phyloP scores from a whole-genome alignment of 2,888 invertebrate genomes.

The Papilio elwesi region DNA sequence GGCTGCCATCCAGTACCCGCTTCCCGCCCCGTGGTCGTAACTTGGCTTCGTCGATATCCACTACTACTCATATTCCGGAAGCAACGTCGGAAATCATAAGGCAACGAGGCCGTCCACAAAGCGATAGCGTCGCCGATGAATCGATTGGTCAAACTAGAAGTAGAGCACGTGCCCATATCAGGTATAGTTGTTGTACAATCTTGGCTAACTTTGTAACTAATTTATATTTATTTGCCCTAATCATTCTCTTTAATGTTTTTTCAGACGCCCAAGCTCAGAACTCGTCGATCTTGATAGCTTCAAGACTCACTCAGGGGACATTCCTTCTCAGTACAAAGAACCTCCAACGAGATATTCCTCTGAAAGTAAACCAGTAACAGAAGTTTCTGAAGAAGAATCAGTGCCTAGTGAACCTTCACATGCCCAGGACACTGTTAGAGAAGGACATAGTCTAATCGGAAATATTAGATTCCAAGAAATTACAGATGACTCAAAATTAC shows the following conservation, averaged over 20 bases:
- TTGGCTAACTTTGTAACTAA: constrained; percentile 5
- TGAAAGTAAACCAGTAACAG: constrained; percentile 81
- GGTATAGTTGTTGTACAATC: constrained; percentile 53
- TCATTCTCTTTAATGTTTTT: constrained; percentile 45
- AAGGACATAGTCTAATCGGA: constrained; percentile 73
- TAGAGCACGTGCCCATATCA: constrained; percentile 86
- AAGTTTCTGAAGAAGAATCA: constrained; percentile 77
- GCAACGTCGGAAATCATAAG: constrained; percentile 73
- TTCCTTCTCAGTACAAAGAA: constrained; percentile 81
- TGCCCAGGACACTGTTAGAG: constrained; percentile 66
- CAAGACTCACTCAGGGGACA: constrained; percentile 87
- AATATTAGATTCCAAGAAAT: constrained; percentile 73
- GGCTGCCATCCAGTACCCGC: constrained; percentile 92
- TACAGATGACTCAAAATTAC: constrained; percentile 73
- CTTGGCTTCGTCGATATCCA: constrained; percentile 73
- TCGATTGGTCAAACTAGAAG: constrained; percentile 78
- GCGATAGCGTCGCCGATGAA: constrained; percentile 78
- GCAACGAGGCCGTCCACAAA: constrained; percentile 71
- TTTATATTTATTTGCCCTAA: constrained; percentile 5
- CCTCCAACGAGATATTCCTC: constrained; percentile 74
- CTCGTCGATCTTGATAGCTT: constrained; percentile 92
- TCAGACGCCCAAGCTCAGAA: constrained; percentile 90
- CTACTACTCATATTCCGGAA: constrained; percentile 75
- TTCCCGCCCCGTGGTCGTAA: constrained; percentile 90
- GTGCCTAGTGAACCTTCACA: constrained; percentile 61